Percentiles rank a stretch among this genome's conserved stretches.
These are phyloP conservation scores for Drosophila hamatofila DNA, from an alignment of 2,888 invertebrate genomes.

Conservation along the genomic window DNA sequence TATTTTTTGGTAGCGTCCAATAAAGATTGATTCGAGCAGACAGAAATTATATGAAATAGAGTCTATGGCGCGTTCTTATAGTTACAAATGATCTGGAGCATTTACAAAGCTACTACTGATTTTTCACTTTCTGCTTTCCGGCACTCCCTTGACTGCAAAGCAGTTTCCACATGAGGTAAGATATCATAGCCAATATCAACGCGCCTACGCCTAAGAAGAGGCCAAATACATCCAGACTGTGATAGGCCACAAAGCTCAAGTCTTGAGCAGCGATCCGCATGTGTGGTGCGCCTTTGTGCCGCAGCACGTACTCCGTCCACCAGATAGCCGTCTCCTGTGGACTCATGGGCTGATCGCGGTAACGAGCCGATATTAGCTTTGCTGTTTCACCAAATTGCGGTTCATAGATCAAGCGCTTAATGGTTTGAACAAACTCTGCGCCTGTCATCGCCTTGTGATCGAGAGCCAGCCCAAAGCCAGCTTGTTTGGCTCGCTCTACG, in stretches of 20 bases:
- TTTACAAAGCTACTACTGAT: constrained; percentile 6
- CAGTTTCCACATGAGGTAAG: constrained; percentile 5
- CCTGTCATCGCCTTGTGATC: constrained; percentile 81
- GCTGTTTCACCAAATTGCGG: constrained; percentile 57
- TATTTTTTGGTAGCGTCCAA: constrained; percentile 3
- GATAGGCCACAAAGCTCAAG: constrained; percentile 78
- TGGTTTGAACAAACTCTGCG: constrained; percentile 66
- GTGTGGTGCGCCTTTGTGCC: constrained; percentile 83
- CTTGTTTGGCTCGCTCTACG: constrained; percentile 83
- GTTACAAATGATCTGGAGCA: background rate
- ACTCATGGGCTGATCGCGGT: constrained; percentile 80
- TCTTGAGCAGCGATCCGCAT: constrained; percentile 81
- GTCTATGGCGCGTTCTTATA: background rate
- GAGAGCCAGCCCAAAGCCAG: constrained; percentile 85
- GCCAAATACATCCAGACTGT: constrained; percentile 79
- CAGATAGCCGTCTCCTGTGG: constrained; percentile 81
- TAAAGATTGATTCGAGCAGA: background rate
- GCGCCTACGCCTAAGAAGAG: constrained; percentile 56
- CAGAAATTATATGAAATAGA: background rate
- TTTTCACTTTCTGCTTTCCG: constrained; percentile 24
- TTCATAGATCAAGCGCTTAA: constrained; percentile 66
- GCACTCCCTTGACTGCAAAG: background rate
- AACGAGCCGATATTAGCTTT: constrained; percentile 70
- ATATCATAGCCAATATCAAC: constrained; percentile 12
- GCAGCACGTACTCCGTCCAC: constrained; percentile 83